Percentiles rank a stretch among this genome's conserved stretches.
Conservation (phyloP, 1,140 invertebrate genomes). For the Euglossa dilemma region DNA sequence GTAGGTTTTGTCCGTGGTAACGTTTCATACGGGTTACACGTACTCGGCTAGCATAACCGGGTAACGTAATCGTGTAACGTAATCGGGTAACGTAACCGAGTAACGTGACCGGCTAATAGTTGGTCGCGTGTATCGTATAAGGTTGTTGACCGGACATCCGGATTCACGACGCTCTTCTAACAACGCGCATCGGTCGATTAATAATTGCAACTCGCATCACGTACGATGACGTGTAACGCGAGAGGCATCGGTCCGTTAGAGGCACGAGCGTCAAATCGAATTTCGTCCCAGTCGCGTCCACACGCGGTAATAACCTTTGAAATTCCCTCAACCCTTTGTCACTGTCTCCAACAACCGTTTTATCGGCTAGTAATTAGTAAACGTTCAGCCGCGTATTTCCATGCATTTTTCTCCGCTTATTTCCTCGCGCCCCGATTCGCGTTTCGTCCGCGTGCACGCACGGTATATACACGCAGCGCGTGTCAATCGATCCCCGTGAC, state of each 20-base stretch:
- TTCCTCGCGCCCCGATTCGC: not conserved
- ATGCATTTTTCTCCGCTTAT: not conserved
- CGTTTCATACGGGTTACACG: no score
- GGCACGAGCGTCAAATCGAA: conserved; percentile 16
- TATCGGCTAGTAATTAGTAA: not conserved
- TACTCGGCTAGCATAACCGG: no score
- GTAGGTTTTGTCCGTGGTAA: no score
- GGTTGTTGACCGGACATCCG: not conserved
- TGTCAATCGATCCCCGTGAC: no score
- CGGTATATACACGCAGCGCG: no score
- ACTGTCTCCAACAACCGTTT: not conserved
- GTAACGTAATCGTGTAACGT: no score
- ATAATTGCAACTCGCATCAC: conserved; percentile 28
- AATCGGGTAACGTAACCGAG: no score
- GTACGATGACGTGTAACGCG: conserved; percentile 5
- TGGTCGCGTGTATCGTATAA: not conserved
- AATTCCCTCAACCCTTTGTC: conserved; percentile 29
- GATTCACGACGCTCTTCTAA: not conserved
- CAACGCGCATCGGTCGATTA: not conserved
- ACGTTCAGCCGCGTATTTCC: not conserved
- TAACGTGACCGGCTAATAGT: no score
- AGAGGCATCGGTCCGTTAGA: conserved; percentile 30
- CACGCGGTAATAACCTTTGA: conserved; percentile 15
- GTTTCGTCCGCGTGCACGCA: no score
- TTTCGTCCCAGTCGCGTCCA: not conserved